Evolutionary conservation across 1,140 invertebrate species (phyloP), one percentile per base, ranked within the genome.

Genomic region (Arion vulgaris): DNA sequence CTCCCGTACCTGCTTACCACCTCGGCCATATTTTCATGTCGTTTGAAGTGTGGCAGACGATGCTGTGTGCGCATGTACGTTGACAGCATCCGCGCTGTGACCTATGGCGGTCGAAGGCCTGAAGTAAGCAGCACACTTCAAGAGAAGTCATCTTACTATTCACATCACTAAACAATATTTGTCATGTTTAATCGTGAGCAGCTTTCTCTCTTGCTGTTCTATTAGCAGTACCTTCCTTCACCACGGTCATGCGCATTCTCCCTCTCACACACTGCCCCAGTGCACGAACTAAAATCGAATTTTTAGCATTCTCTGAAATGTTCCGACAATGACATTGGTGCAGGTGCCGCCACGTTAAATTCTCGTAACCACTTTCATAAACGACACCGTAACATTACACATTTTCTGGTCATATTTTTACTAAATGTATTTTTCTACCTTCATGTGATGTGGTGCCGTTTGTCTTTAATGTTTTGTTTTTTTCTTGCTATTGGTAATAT

Each of bases 1-100:
- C 85, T 74, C 51, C 85, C 85, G 79, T 72, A 86, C 83, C 83
- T 86, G 82, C 84, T 80, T 26, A 77, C 57, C 38, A 86, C 83
- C 83, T 86, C 85, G 82, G 81, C 85, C 84, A 86, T 86, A 77
- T 82, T 85, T 85, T 86, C 82, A 83, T 85, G 83, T 85, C 2
- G 32, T 71, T 28, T 62, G 78, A 81, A 82, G 69, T 72, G 83
- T 78, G 51, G 81, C 28, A 81, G 77, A 62, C 72, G 75, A 82
- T 84, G 80, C 78, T 28, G 78, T 49, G 62, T 84, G 85, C 85
- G 83, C 84, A 85, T 85, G 84, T 82, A 85, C 85, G 81, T 69
- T 82, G 84, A 85, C 85, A 86, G 85, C 82, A 83, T 85, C 85
- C 83, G 85, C 57, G 80, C 77, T 66, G 66, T 62, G 76, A 85